Conservation (phyloP, 2,113 vertebrate genomes). For the Crotalus viridis region DNA sequence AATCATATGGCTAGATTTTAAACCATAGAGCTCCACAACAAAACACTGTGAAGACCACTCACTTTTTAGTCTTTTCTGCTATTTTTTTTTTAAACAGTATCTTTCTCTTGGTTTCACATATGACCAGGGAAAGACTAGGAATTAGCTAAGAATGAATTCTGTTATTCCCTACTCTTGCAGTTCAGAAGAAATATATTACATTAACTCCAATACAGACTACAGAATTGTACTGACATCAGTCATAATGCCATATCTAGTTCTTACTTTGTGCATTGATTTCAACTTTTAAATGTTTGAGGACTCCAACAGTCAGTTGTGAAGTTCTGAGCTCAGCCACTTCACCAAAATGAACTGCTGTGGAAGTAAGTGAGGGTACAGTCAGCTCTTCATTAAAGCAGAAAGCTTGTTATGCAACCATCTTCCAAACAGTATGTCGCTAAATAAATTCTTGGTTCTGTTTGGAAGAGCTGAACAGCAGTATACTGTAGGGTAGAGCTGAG, state of each 20-base stretch:
- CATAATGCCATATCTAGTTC: neutral
- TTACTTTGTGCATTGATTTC: neutral
- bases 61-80: neutral
- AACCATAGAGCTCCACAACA: neutral
- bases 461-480: neutral
- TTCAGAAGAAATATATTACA: neutral
- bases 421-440: neutral
- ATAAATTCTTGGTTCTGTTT: neutral
- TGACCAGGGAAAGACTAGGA: neutral
- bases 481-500: neutral
- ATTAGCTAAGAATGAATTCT: neutral
- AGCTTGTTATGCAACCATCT: neutral
- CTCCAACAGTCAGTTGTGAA: neutral
- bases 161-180: neutral
- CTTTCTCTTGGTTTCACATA: conserved; percentile 35
- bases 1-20: neutral
- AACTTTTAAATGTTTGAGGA: neutral
- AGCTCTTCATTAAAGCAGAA: neutral
- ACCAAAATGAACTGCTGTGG: neutral
- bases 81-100: conserved; percentile 24
- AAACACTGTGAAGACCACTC: neutral
- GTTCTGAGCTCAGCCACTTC: neutral
- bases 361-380: neutral
- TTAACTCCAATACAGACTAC: neutral
- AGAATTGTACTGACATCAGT: neutral